phyloP scores from a whole-genome alignment of 1,140 invertebrate species.

The Stegodyphus dumicola region DNA sequence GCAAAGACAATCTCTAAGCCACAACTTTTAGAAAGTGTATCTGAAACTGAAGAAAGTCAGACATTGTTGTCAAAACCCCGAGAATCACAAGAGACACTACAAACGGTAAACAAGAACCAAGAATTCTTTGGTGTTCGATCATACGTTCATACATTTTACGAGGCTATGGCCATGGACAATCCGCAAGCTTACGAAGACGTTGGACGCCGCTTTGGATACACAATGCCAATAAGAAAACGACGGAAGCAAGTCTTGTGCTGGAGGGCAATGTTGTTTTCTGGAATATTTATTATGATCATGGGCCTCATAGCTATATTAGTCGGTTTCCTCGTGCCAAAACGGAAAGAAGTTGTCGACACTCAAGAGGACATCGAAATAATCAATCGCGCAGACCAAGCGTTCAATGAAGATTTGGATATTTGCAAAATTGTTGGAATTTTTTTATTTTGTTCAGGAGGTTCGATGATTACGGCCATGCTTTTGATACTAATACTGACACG shows the following conservation, averaged over 20 bases:
- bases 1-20: slow-evolving; percentile 32
- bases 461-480: slow-evolving; percentile 70
- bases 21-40: slow-evolving; percentile 46
- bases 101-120: neutral
- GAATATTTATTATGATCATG: slow-evolving; percentile 69
- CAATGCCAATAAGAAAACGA: slow-evolving; percentile 12
- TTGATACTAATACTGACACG: slow-evolving; percentile 70
- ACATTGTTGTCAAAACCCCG: neutral
- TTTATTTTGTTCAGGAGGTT: slow-evolving; percentile 72
- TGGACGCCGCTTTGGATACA: slow-evolving; percentile 3
- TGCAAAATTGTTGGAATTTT: slow-evolving; percentile 72
- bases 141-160: slow-evolving; percentile 64
- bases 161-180: slow-evolving; percentile 58
- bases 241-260: slow-evolving; percentile 22
- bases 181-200: slow-evolving; percentile 54
- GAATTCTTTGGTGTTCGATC: slow-evolving; percentile 63
- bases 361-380: slow-evolving; percentile 70
- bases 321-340: slow-evolving; percentile 71
- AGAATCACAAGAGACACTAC: neutral
- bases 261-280: slow-evolving; percentile 58
- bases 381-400: slow-evolving; percentile 69
- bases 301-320: slow-evolving; percentile 71
- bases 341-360: slow-evolving; percentile 68
- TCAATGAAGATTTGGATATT: slow-evolving; percentile 71
- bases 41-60: slow-evolving; percentile 39